Evolutionary conservation across 2,797 vertebrate genomes (phyloP), one percentile per base, ranked within the genome.

Genomic region (Takifugu rubripes): DNA sequence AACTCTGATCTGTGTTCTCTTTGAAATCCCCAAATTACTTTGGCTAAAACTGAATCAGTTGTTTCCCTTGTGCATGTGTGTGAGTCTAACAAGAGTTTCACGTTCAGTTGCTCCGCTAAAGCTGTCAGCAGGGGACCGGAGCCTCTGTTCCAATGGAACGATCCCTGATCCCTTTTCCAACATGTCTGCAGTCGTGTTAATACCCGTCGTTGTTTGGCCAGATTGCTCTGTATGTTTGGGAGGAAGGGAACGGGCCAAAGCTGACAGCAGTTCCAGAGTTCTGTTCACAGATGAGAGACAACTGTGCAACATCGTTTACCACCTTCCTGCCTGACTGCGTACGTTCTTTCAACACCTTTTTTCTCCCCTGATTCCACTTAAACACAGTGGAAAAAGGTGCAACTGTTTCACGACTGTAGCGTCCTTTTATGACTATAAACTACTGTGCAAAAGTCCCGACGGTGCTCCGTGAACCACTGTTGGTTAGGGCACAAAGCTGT

Each of bases 151-250:
- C 5, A 10, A 14, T 3, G 2, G 9, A 40, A 40, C 3, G 11
- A 40, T 17, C 17, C 17, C 36, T 3, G 36, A 40, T 14, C 4
- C 11, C 36, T 46, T 46, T 45, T 46, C 2, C 44, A 14, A 3
- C 36, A 4, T 14, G 36, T 10, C 15, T 3, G 9, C 17, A 25
- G 59, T 58, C 14, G 5, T 59, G 9, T 26, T 64, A 16, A 9
- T 40, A 5, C 48, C 5, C 60, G 0, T 69, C 2, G 44, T 3
- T 59, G 36, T 49, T 55, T 56, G 49, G 11, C 36, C 25, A 98
- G 95, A 92, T 96, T 74, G 92, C 94, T 6, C 84, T 98, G 49
- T 96, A 92, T 61, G 92, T 98, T 73, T 97, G 94, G 93, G 92
- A 95, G 57, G 92, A 91, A 47, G 94, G 93, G 10, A 83, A 81